Base-by-base conservation (phyloP, 2,113 vertebrate genomes). In the Rhineura floridana region DNA sequence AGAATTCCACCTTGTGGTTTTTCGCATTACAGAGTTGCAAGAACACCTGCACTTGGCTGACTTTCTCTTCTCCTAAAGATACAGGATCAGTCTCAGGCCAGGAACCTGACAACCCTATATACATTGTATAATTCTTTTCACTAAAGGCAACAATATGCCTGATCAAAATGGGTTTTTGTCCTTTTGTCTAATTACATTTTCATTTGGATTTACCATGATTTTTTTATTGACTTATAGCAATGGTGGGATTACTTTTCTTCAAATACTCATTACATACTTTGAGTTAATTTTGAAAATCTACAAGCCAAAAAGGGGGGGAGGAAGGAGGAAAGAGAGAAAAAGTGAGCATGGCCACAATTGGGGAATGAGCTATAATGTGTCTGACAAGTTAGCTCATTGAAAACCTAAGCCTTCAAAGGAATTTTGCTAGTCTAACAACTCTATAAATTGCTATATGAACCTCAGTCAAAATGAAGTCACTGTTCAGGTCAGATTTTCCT, bases 201-300 rank as follows among this genome's bases (percentile, higher is more conserved):
- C 73, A 44, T 15, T 46, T 80, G 48, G 77, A 63, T 46, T 76
- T 81, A 11, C 19, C n/a, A 50, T 36, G 33, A 85, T 90, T 62
- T 88, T 33, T 5, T 1, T n/a, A 44, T 81, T 63, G 70, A 90
- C 84, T 76, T 0, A 59, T 50, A 3, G 10, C 7, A 91, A 36
- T 23, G 36, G 86, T 39, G 83, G n/a, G 39, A 81, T 78, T 87
- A 25, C 65, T 90, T 83, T 79, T 55, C 33, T 55, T 1, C 42
- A 83, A 48, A 88, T 3, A 85, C 7, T 89, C 55, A 55, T 87
- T 83, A 13, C 3, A 30, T 69, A 5, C 0, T 87, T 83, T 25
- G 62, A 9, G 46, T 59, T 91, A 78, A 4, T 81, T 85, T 73
- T 75, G 50, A 87, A 89, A 46, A 15, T 81, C 11, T 73, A 85